Percentiles rank a stretch among this genome's conserved stretches.
phyloP scores from a whole-genome alignment of 2,113 vertebrate species.

The Egretta garzetta region DNA sequence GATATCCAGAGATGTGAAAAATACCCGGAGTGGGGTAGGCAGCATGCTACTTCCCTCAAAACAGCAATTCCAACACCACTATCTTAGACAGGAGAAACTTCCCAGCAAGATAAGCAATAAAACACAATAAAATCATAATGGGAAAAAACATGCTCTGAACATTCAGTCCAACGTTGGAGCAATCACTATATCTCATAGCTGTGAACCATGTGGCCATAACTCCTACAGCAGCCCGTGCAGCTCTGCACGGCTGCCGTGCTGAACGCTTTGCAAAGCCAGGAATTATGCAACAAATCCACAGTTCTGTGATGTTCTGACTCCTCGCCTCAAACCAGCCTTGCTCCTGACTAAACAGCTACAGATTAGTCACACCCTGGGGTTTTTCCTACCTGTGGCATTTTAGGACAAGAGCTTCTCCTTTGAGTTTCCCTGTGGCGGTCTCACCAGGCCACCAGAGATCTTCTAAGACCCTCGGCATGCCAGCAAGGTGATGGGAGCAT shows the following conservation, averaged over 20 bases:
- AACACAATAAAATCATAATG: accelerated
- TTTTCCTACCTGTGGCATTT: background rate
- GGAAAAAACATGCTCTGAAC: background rate
- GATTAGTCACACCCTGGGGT: no score
- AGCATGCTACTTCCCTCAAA: background rate
- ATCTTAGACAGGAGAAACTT: background rate
- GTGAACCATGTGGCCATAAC: background rate
- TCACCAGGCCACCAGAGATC: background rate
- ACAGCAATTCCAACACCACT: background rate
- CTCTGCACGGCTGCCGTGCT: accelerated
- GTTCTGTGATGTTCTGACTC: accelerated
- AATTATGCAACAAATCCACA: background rate
- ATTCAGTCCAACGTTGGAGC: background rate
- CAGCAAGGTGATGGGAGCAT: background rate
- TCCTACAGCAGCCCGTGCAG: background rate
- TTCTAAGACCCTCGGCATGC: accelerated
- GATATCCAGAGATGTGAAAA: background rate
- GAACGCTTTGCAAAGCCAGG: background rate
- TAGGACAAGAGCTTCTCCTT: background rate
- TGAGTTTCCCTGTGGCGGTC: background rate
- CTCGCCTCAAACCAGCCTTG: background rate
- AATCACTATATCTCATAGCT: accelerated
- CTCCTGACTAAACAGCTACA: accelerated
- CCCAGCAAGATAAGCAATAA: background rate
- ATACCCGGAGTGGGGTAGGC: background rate